Evolutionary conservation across 2,888 invertebrate species (phyloP), one percentile per base, ranked within the genome.

Genomic region (Globia sparganii): DNA sequence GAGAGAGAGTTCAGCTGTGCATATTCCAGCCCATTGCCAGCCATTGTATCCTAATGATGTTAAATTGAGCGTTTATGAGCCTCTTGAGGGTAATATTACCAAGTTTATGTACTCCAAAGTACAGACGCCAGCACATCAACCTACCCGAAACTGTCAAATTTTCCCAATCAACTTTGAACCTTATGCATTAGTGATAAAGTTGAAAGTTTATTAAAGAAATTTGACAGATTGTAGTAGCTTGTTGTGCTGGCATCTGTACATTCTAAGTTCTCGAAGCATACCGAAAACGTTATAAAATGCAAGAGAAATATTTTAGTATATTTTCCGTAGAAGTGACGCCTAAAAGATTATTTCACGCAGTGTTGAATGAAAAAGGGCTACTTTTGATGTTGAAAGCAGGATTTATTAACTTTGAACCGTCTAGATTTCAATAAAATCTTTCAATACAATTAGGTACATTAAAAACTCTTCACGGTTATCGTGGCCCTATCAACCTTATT

Each of bases 31-130:
- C 28, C 59, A 43, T 58, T 61, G 18, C 65, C 49, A 59, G 53
- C 59, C 34, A 56, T 46, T 81, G n/a, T 46, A 28, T 2, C 61
- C 46, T 64, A 72, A 75, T 70, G 56, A 81, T 67, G 85, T 74
- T 85, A 81, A 85, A 81, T 81, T 78, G 69, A 78, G 75, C 78
- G 62, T 43, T 18, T 37, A 49, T 53, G 66, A 78, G 66, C 64
- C 34, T 84, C 73, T 75, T 72, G 25, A 61, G 64, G 15, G 25
- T 56, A 71, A 80, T 77, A 62, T 83, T 74, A 80, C 31, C 61
- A 64, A 80, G 49, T 67, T 68, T 72, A 72, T 56, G 65, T 75
- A 43, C 64, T 46, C 62, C 56, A 5, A 69, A 72, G 62, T 69
- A n/a, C n/a, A n/a, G n/a, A n/a, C n/a, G n/a, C n/a, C n/a, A n/a